Evolutionary conservation across 2,113 vertebrate genomes (phyloP), one percentile per base, ranked within the genome.

Genomic region (Pardalotus punctatus): DNA sequence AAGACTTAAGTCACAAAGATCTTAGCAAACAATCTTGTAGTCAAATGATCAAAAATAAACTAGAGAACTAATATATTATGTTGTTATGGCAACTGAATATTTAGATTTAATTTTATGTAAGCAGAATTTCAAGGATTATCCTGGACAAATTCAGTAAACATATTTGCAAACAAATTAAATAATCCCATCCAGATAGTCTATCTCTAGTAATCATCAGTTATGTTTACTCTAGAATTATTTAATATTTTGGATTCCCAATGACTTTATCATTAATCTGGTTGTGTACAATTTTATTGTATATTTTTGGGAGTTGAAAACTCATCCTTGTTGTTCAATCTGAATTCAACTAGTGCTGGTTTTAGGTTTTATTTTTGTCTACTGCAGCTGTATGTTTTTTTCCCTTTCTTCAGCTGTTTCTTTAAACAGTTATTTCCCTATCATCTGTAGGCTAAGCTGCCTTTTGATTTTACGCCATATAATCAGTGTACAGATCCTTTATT

Each of bases 141-240:
- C 42, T 77, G 21, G 43, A 25, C 40, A 88, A 85, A 87, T 83
- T 60, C 67, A 88, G 81, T 89, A 95, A 97, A 88, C 54, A 76
- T 81, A 95, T 95, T 93, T 92, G 45, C 50, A 94, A 94, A 93
- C 66, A 94, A 96, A 91, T 95, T 94, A 96, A 94, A 94, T 96
- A 95, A 82, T 92, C 60, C n/a, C 42, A 88, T 87, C 24, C 58
- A 90, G 79, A 56, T 94, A 94, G 65, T 92, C 57, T 79, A 61
- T 93, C 43, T 82, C 57, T 69, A 85, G 65, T 29, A 89, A 57
- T 72, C 57, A 50, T 79, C 43, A 57, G 17, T 50, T 74, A 40
- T 81, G 61, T 95, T 95, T 95, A 53, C 66, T 38, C n/a, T 58
- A 81, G 73, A 85, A 64, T 57, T 79, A 85, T 71, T 60, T 90